Evolutionary conservation across 1,140 invertebrate genomes (phyloP).

Genomic region (Aethina tumida): DNA sequence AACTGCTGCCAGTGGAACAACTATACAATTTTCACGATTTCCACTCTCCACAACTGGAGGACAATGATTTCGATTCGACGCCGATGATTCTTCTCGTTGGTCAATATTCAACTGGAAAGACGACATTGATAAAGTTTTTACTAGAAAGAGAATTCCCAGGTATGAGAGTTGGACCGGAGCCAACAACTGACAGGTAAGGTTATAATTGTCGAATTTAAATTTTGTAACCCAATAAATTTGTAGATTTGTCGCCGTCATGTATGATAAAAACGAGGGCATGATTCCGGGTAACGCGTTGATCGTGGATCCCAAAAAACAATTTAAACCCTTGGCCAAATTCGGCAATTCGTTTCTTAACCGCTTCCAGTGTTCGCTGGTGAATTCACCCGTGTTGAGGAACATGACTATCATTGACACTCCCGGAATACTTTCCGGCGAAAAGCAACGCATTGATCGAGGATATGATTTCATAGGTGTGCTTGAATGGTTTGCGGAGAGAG

Average conservation of each 20-base stretch:
- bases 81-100: slow-evolving; percentile 65
- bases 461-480: slow-evolving; percentile 67
- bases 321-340: slow-evolving; percentile 54
- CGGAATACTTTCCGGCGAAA: slow-evolving; percentile 58
- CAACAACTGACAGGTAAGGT: slow-evolving; percentile 61
- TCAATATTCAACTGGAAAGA: slow-evolving; percentile 70
- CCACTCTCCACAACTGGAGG: slow-evolving; percentile 59
- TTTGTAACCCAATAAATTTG: no score
- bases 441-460: slow-evolving; percentile 64
- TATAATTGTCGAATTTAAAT: no score
- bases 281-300: slow-evolving; percentile 67
- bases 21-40: slow-evolving; percentile 65
- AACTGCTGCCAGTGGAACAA: slow-evolving; percentile 59
- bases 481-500: slow-evolving; percentile 67
- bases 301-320: slow-evolving; percentile 63
- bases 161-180: slow-evolving; percentile 53
- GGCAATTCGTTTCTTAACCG: slow-evolving; percentile 65
- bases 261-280: slow-evolving; percentile 48
- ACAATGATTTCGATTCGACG: slow-evolving; percentile 67
- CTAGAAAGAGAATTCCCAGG: slow-evolving; percentile 56
- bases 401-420: slow-evolving; percentile 72
- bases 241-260: slow-evolving; percentile 67
- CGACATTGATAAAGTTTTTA: slow-evolving; percentile 60
- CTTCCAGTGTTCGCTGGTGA: slow-evolving; percentile 60
- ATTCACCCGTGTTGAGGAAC: slow-evolving; percentile 54